Base-by-base conservation (phyloP, 2,797 vertebrate genomes). In the Buceros bicornis region DNA sequence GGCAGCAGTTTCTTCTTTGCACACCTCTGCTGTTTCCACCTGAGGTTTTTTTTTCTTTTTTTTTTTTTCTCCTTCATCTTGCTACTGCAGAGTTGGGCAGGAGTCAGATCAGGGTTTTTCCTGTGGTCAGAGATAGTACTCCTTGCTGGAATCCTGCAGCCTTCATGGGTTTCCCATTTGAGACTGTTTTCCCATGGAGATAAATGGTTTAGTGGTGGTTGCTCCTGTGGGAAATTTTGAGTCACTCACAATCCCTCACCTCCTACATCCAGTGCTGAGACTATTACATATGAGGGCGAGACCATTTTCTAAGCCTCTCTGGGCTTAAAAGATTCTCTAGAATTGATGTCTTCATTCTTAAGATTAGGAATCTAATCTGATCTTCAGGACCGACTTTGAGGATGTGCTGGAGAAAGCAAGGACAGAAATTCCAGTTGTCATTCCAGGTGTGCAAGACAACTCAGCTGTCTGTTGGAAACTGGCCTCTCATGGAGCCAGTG, bases 41-140 rank as follows among this genome's bases (percentile, higher is more conserved):
- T 67, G 6, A 0, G 54, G 37, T 60, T 54, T 61, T 5, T 5
- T 1, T 3, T 69, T 64, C 7, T 17, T 5, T 1, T 10, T 18
- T 4, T 1, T 8, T 8, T 40, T 22, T 79, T 25, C 40, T 7
- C 7, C 10, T 66, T 45, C 37, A 33, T 42, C 17, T 18, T 37
- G 48, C 22, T 65, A 1, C 22, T 80, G 29, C 15, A 29, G 37
- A 26, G 22, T 8, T 50, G 24, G 35, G 42, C n/a, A 69, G 40
- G 26, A 69, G n/a, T 57, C 20, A 42, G 45, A 51, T 67, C 19
- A 56, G 31, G 28, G 3, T 1, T 60, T 69, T 76, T 71, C 13
- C 20, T 79, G 35, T 58, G 7, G 8, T 45, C 47, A 40, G 65
- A 86, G 47, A 48, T 60, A 14, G 26, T 65, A 48, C 22, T 92